Conservation (phyloP, 2,113 vertebrate genomes). For the Callocephalon fimbriatum region DNA sequence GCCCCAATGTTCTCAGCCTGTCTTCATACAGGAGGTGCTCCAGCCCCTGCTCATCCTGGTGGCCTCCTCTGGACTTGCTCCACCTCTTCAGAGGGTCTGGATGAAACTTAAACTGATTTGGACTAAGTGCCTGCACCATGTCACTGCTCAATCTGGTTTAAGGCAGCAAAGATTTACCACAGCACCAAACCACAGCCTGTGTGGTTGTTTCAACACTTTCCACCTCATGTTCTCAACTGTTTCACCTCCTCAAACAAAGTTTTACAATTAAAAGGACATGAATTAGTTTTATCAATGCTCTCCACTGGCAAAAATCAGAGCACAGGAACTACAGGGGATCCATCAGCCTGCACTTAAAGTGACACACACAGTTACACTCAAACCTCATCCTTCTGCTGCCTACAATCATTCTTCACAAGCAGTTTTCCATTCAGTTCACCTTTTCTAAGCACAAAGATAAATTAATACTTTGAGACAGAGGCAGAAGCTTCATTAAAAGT, state of each 20-base stretch:
- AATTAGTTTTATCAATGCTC: neutral
- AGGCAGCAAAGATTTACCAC: neutral
- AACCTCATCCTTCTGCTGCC: neutral
- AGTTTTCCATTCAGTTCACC: neutral
- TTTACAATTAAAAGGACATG: rapidly evolving
- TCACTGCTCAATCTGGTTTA: neutral
- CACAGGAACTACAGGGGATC: neutral
- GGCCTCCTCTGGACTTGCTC: neutral
- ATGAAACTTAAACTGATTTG: neutral
- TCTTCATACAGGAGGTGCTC: neutral
- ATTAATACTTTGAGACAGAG: neutral
- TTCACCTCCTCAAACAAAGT: neutral
- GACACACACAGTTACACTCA: neutral
- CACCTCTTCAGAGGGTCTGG: neutral
- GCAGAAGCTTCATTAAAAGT: neutral
- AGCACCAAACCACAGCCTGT: neutral
- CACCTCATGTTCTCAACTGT: neutral
- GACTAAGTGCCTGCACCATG: neutral
- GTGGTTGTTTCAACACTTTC: rapidly evolving
- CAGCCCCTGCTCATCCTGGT: neutral
- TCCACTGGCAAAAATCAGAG: neutral
- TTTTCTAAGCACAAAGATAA: neutral
- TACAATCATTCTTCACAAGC: neutral
- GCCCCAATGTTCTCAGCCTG: neutral
- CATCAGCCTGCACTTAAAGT: neutral